Conservation (phyloP, 2,113 vertebrate genomes). For the Rhinoderma darwinii region DNA sequence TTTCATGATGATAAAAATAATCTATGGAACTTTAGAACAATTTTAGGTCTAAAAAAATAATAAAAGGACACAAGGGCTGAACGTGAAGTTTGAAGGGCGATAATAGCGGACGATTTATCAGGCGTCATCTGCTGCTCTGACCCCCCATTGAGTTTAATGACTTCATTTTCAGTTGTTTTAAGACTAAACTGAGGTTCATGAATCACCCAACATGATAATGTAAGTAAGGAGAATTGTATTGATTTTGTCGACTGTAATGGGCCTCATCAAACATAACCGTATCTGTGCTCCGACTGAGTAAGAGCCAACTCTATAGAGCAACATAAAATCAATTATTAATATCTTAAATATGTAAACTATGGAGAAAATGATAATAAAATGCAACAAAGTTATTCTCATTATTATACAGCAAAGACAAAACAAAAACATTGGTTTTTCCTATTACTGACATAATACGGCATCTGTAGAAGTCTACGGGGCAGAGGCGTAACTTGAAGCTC, state of each 20-base stretch:
- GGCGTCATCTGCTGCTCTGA: not conserved
- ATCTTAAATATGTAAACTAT: not conserved
- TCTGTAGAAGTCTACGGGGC: no score
- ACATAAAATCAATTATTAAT: conserved; percentile 29
- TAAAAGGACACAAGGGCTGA: not conserved
- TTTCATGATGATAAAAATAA: conserved; percentile 42
- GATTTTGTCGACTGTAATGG: conserved; percentile 24
- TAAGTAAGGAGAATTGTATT: conserved; percentile 15
- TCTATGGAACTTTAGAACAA: not conserved
- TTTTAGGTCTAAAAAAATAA: not conserved
- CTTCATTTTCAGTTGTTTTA: not conserved
- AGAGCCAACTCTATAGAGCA: not conserved
- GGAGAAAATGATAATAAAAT: not conserved
- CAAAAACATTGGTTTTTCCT: no score
- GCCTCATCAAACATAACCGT: not conserved
- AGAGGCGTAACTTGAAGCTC: no score
- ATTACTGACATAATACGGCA: no score
- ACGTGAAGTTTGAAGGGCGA: not conserved
- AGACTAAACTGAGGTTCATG: not conserved
- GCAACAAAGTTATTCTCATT: not conserved
- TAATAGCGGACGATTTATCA: not conserved
- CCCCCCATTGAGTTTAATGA: not conserved
- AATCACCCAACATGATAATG: conserved; percentile 26
- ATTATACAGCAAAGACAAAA: not conserved
- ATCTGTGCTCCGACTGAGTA: not conserved